These are phyloP conservation scores for Willisornis vidua DNA, from an alignment of 2,113 vertebrate genomes.

Conservation along the genomic window DNA sequence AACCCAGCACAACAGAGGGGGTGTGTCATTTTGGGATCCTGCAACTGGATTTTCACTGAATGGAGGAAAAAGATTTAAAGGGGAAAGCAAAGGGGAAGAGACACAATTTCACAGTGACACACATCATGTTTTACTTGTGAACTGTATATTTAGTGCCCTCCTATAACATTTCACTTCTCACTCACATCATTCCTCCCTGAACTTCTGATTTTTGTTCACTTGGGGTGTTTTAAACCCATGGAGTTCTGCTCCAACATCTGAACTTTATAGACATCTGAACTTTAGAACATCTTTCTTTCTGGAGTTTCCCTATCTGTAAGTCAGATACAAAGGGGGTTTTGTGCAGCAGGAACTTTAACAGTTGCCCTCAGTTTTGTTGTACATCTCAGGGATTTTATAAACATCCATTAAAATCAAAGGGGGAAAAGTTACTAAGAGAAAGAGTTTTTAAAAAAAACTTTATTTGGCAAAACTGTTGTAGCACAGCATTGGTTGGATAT, in stretches of 20 bases:
- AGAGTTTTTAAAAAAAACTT: background rate
- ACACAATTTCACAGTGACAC: background rate
- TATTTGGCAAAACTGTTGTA: background rate
- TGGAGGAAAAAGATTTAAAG: background rate
- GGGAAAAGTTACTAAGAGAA: background rate
- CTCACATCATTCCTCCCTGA: background rate
- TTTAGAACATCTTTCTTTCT: background rate
- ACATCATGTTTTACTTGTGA: background rate
- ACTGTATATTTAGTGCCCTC: background rate
- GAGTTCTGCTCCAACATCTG: background rate
- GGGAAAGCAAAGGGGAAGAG: background rate
- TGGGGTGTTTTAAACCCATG: background rate
- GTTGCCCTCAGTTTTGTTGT: background rate
- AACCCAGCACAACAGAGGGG: accelerated
- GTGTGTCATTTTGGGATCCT: background rate
- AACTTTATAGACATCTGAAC: background rate
- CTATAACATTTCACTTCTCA: background rate
- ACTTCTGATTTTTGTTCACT: background rate
- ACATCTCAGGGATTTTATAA: background rate
- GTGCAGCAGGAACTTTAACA: background rate
- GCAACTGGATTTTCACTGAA: background rate
- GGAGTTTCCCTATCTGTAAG: background rate
- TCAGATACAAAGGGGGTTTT: background rate
- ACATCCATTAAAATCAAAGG: background rate
- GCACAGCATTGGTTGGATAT: background rate